These are phyloP conservation scores for Notothenia rossii DNA, from an alignment of 2,113 vertebrate species.

Conservation along the genomic window DNA sequence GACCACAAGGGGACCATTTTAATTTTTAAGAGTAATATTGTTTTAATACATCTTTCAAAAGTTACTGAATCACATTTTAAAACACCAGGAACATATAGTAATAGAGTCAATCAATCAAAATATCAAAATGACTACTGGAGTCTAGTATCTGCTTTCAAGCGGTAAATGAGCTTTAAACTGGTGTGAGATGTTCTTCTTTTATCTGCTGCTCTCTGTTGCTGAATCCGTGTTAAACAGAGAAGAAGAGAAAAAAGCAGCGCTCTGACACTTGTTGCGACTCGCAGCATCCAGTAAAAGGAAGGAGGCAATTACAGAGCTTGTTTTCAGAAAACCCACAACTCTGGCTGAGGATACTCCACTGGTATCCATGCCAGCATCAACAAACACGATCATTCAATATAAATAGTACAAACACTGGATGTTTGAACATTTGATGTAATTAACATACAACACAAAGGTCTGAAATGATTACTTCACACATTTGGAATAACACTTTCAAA, in stretches of 20 bases:
- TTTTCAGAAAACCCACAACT: constrained; percentile 66
- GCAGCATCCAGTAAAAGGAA: constrained; percentile 66
- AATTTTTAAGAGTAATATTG: no score
- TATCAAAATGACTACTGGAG: not conserved
- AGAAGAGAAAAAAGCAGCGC: constrained; percentile 21
- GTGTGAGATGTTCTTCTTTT: constrained; percentile 19
- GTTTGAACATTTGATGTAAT: not conserved
- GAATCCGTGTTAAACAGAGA: constrained; percentile 26
- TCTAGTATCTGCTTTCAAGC: not conserved
- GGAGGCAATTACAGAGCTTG: constrained; percentile 61
- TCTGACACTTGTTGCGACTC: constrained; percentile 69
- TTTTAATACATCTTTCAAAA: no score
- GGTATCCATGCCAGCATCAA: constrained; percentile 21
- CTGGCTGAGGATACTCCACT: not conserved
- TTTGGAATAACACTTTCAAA: not conserved
- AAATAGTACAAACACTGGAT: not conserved
- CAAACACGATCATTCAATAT: constrained; percentile 2
- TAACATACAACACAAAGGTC: not conserved
- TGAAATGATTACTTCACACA: not conserved
- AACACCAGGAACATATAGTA: no score
- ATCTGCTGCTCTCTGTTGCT: constrained; percentile 15
- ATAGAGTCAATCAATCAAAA: not conserved
- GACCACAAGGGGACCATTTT: no score
- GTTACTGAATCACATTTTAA: not conserved
- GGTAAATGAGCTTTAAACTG: constrained; percentile 6